A percentile compares a stretch with the other conserved stretches of the same genome.
phyloP scores from a whole-genome alignment of 2,797 vertebrate genomes.

The Galago senegalensis region DNA sequence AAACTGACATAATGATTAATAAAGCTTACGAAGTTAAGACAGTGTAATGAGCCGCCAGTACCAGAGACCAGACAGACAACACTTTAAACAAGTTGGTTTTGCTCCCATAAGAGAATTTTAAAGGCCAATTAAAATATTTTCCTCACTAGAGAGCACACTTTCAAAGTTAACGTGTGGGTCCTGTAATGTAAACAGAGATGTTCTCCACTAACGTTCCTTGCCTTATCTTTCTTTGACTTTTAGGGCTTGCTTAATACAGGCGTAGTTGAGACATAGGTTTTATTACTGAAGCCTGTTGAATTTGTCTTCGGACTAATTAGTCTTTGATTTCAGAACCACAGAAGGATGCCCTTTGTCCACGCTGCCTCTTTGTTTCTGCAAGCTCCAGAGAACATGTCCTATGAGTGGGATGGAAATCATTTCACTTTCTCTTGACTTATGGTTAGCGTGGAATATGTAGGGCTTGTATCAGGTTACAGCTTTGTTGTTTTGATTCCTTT shows the following conservation, averaged over 20 bases:
- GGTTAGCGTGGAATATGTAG: slow-evolving; percentile 33
- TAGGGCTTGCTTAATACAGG: not conserved
- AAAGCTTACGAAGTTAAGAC: slow-evolving; percentile 21
- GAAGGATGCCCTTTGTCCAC: not conserved
- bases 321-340: slow-evolving; percentile 49
- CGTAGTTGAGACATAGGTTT: not conserved
- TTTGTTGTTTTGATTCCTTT: slow-evolving; percentile 56
- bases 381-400: not conserved
- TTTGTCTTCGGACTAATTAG: slow-evolving; percentile 54
- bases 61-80: slow-evolving; percentile 60
- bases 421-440: slow-evolving; percentile 66
- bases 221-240: not conserved
- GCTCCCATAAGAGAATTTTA: slow-evolving; percentile 74
- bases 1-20: slow-evolving; percentile 68
- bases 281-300: not conserved
- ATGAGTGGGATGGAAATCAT: slow-evolving; percentile 47
- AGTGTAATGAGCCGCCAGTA: slow-evolving; percentile 51
- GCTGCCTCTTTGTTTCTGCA: not conserved
- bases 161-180: slow-evolving; percentile 76
- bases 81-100: slow-evolving; percentile 78
- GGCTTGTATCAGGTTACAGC: slow-evolving; percentile 60
- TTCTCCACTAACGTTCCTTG: not conserved
- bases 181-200: slow-evolving; percentile 35
- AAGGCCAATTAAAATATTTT: slow-evolving; percentile 88
- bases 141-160: slow-evolving; percentile 79